Base-by-base conservation (phyloP, 37 sponge, comb jelly and placozoan genomes). In the Bolinopsis microptera region DNA sequence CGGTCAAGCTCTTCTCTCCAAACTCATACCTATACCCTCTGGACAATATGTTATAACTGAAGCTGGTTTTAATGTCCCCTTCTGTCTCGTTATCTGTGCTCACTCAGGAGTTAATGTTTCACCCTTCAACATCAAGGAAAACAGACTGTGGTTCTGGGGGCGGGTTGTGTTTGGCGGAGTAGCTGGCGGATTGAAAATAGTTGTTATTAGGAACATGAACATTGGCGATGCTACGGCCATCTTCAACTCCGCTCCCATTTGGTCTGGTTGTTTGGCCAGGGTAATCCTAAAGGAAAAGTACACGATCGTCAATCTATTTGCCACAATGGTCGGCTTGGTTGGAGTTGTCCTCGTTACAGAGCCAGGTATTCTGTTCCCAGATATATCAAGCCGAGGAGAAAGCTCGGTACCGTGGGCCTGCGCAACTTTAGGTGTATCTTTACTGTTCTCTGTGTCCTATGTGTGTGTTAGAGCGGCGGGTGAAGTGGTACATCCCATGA, bases 211-310 rank as follows among this genome's bases (percentile, higher is more conserved):
- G 34, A 92, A 92, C 69, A 92, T 92, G 92, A 92, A 92, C 92
- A 92, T 92, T 41, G 92, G 92, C 68, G 92, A 92, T 41, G 92
- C 92, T 1, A 69, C 92, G 1, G 92, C 92, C 8, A 92, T 92
- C 67, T 21, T 92, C 3, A 39, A 39, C 69, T 92, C 92, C 18
- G 30, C 92, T 32, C 92, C 92, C 3, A 69, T 92, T 37, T 69
- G 69, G 69, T 30, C 92, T 9, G 28, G 35, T 3, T 18, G 41
- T 1, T 32, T 92, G 69, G 92, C 92, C 8, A n/a, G 69, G 32
- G 40, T 92, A 18, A 67, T 92, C 21, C 69, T 92, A 16, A 92
- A 92, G 69, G 92, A 92, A 32, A 92, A 69, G 34, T 92, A 34
- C 69, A 92, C 92, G 32, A 69, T 92, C 23, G 31, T 92, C 9